These are phyloP conservation scores for Lethrus apterus DNA, from an alignment of 1,140 invertebrate species.

Conservation along the genomic window DNA sequence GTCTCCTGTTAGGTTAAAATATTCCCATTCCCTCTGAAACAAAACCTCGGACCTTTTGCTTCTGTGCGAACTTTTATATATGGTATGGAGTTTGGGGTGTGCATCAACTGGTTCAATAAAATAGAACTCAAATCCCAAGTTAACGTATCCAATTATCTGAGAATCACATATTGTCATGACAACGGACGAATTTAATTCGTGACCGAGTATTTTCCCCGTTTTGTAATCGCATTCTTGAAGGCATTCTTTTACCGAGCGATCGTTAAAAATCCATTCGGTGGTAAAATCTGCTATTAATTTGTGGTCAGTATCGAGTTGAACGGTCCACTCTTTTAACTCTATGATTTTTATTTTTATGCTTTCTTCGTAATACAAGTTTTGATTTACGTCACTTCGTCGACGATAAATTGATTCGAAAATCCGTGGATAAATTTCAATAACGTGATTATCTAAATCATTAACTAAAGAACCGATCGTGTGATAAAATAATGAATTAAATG, in stretches of 20 bases:
- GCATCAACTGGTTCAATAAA: conserved; percentile 40
- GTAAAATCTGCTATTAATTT: conserved; percentile 22
- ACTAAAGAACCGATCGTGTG: no score
- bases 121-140: conserved; percentile 32
- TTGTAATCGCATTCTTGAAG: conserved; percentile 26
- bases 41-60: background rate
- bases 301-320: conserved; percentile 19
- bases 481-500: no score
- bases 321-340: conserved; percentile 21
- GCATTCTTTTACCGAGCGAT: conserved; percentile 1
- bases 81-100: conserved; percentile 3
- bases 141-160: conserved; percentile 41
- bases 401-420: conserved; percentile 12
- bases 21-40: conserved; percentile 14
- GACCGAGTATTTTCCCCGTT: conserved; percentile 23
- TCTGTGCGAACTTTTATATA: conserved; percentile 3
- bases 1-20: conserved; percentile 46
- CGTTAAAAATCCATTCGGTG: conserved; percentile 21
- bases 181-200: conserved; percentile 30
- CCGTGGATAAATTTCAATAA: conserved; percentile 18
- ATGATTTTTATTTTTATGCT: conserved; percentile 18
- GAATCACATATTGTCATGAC: conserved; percentile 41
- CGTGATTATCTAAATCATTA: no score
- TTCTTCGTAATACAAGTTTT: conserved; percentile 18
- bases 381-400: conserved; percentile 14